Conservation (phyloP, 2,113 vertebrate genomes). For the Notechis scutatus region DNA sequence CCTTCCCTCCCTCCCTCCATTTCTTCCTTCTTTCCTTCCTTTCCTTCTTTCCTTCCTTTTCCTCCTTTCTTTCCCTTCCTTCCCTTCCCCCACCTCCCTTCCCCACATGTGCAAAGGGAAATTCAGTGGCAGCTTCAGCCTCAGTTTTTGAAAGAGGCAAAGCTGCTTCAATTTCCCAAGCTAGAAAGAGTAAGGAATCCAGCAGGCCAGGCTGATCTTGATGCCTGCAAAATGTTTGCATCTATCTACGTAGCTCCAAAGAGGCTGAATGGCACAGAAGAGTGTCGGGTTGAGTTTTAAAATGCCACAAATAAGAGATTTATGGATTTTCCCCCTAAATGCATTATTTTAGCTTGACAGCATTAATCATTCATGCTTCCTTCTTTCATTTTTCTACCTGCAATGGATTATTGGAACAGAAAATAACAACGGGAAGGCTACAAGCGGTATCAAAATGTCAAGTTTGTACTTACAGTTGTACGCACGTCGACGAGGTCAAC, state of each 20-base stretch:
- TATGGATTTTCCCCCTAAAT: conserved; percentile 89
- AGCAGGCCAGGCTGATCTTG: conserved; percentile 39
- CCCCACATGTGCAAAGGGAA: conserved; percentile 11
- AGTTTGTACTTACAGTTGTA: conserved; percentile 98
- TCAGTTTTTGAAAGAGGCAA: conserved; percentile 42
- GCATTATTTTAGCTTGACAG: conserved; percentile 99
- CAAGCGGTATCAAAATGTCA: conserved; percentile 99
- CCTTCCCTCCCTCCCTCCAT: neutral
- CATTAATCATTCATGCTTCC: conserved; percentile 99
- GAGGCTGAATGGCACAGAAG: conserved; percentile 65
- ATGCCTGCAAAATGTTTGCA: conserved; percentile 56
- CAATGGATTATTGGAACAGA: conserved; percentile 99
- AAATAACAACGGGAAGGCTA: conserved; percentile 92
- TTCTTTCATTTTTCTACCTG: conserved; percentile 88
- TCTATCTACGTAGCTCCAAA: conserved; percentile 67
- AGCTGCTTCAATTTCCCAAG: conserved; percentile 45
- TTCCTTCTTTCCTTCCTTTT: too few relatives aligned
- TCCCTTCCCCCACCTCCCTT: neutral
- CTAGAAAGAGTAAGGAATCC: neutral
- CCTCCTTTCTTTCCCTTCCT: too few relatives aligned
- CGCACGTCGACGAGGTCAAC: conserved; percentile 96
- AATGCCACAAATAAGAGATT: conserved; percentile 99
- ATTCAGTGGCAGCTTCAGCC: conserved; percentile 54
- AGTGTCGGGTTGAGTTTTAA: conserved; percentile 80
- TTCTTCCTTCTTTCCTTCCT: neutral